phyloP scores from a whole-genome alignment of 2,888 invertebrate genomes.

The Eucriotettix oculatus region DNA sequence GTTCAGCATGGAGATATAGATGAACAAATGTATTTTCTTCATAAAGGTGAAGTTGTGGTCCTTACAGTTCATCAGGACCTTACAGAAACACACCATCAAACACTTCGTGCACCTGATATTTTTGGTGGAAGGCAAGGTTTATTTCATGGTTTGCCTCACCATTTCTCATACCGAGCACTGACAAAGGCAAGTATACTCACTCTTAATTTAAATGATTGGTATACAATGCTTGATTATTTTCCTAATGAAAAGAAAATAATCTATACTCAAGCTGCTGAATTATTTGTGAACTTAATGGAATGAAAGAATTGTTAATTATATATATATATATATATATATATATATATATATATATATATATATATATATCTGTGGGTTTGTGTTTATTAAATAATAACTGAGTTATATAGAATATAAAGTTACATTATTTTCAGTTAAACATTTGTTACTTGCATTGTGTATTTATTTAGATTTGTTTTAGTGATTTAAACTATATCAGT shows the following conservation, averaged over 20 bases:
- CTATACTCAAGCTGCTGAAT: neutral
- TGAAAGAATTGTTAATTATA: neutral
- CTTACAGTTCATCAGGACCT: conserved; percentile 1
- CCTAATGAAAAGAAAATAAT: neutral
- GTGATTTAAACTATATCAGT: too few species aligned
- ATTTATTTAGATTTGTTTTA: too few species aligned
- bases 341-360: too few species aligned
- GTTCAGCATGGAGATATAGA: conserved; percentile 16
- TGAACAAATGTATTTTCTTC: conserved; percentile 18
- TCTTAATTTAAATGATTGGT: neutral
- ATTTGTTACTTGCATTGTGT: too few species aligned
- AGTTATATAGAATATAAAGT: too few species aligned
- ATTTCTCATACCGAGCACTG: neutral
- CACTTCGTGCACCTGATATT: neutral
- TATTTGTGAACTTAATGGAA: too few species aligned
- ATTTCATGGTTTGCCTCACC: neutral
- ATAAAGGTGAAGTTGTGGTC: conserved; percentile 15
- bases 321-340: neutral
- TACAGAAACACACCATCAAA: neutral
- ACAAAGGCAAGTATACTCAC: neutral
- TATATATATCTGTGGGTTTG: too few species aligned
- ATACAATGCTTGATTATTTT: neutral
- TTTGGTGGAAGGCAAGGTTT: neutral
- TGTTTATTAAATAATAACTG: too few species aligned
- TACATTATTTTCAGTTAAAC: too few species aligned